Evolutionary conservation across 2,888 invertebrate genomes (phyloP).

Genomic region (Dasysyrphus albostriatus): DNA sequence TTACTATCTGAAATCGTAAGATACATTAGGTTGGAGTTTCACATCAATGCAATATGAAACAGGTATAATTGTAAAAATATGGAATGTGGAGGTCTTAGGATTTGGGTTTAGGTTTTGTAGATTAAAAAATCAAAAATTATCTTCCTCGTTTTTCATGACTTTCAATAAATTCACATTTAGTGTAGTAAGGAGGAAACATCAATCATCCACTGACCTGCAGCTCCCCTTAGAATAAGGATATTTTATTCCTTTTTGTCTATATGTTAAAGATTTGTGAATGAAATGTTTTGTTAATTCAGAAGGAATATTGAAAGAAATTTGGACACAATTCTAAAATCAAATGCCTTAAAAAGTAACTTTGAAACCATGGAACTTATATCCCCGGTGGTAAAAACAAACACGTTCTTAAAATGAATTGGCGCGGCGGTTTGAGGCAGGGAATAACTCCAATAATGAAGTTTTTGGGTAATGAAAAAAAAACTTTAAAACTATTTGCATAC

Average conservation of each 20-base stretch:
- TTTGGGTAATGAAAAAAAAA: no score
- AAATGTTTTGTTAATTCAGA: not conserved
- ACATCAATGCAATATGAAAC: slow-evolving; percentile 4
- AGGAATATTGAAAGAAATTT: not conserved
- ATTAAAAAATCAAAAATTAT: no score
- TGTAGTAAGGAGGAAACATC: not conserved
- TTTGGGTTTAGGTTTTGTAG: not conserved
- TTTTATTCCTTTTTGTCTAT: not conserved
- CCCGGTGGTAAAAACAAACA: no score
- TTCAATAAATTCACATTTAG: no score
- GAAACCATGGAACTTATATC: no score
- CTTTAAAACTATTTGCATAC: no score
- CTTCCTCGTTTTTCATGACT: no score
- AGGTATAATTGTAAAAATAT: not conserved
- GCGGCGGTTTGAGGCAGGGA: no score
- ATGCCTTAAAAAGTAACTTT: no score
- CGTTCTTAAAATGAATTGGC: no score
- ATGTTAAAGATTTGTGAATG: not conserved
- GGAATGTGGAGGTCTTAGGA: not conserved
- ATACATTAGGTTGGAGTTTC: slow-evolving; percentile 1
- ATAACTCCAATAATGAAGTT: no score
- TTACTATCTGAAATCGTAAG: not conserved
- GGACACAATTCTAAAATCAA: no score
- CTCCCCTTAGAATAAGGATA: not conserved
- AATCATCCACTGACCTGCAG: not conserved